Base-by-base conservation (phyloP, 1,140 invertebrate genomes). In the Telenomus remus region DNA sequence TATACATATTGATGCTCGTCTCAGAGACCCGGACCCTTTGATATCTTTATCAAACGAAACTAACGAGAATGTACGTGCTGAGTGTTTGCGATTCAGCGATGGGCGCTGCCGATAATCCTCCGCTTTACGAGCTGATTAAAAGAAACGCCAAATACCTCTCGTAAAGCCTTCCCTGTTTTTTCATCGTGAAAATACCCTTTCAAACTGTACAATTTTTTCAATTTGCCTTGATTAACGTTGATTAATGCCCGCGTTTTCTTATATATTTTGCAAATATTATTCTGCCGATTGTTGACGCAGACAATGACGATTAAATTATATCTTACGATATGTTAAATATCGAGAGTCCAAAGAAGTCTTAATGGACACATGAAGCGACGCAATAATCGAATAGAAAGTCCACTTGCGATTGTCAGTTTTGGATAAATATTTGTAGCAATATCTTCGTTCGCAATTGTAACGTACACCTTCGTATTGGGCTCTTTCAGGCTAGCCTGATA, bases 71-170 rank as follows among this genome's bases (percentile, higher is more conserved):
- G 19, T 43, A 27, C 43, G 43, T 50, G 48, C n/a, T 56, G 56
- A 46, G 5, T 27, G 27, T 61, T 53, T 19, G 42, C 33, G 44
- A 69, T 54, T 70, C 54, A 14, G 56, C 56, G 54, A 75, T 64
- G 72, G 47, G 53, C 48, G 44, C 47, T 48, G 6, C 16, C 12
- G 59, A 75, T 69, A 75, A 64, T 39, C 42, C 27, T 44, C 47
- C 27, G 55, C 47, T 64, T 75, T 69, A 69, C 37, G 64, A 69
- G 57, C 51, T 43, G 64, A 75, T 70, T 70, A 60, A 70, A 69
- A 76, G 47, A 54, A 64, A 73, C 19, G 19, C 19, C 19, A 27
- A 27, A 27, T 27, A 27, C 19, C 19, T 27, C 19, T 27, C 19
- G 6, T 27, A 27, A 27, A 1, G n/a, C n/a, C n/a, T n/a, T n/a